Evolutionary conservation across 2,797 vertebrate species (phyloP), one percentile per base, ranked within the genome.

Genomic region (Galaxias olidus): DNA sequence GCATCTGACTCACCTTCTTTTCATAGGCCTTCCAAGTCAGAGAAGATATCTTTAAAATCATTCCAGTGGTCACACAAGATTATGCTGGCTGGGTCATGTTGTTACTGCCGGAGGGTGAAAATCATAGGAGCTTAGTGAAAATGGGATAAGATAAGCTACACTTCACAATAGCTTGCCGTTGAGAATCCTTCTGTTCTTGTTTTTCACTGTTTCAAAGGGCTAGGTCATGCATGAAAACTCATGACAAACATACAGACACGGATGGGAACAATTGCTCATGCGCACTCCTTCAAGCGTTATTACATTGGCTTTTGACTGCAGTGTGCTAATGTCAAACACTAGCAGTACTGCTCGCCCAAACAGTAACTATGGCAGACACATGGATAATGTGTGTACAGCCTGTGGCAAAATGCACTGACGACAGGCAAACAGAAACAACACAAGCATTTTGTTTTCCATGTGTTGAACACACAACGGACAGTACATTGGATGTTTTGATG

Each of bases 11-110:
- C 73, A 81, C 30, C 50, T 52, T 40, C 9, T 17, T 75, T 74
- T 75, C 80, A 84, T 71, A 68, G 72, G 83, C 78, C 52, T 68
- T 83, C 72, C 83, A 56, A 65, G 63, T 66, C 56, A 54, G 69
- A 76, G 75, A 46, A 77, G 82, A 79, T 78, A 77, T 80, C 78
- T 68, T 74, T 61, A 12, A 43, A 61, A 67, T 74, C 59, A 73
- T 66, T 18, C 59, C 60, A 64, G 63, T 59, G 57, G 71, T 79
- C 79, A 74, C 62, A 54, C 55, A 44, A 68, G 63, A 84, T 87
- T 81, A 80, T 69, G 56, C 59, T 62, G 72, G 51, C 46, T 68
- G 30, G 65, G 69, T 72, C 63, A 61, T 42, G 53, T 53, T 41
- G 60, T 71, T 75, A 63, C 47, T 77, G 76, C 57, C 57, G 47